Evolutionary conservation across 1,140 invertebrate species (phyloP).

Genomic region (Bombus vancouverensis): DNA sequence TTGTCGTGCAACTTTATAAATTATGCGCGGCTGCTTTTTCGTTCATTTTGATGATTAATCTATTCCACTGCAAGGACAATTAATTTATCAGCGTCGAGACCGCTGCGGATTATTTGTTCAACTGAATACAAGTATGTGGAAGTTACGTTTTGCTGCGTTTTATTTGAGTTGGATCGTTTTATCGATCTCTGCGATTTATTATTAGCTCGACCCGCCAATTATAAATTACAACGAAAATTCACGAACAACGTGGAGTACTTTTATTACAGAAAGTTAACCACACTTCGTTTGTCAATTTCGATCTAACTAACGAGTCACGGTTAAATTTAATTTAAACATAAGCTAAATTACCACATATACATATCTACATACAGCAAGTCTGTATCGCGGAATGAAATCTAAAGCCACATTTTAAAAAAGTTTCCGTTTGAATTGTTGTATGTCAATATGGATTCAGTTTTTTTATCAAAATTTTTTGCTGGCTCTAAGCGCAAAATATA

Average conservation of each 20-base stretch:
- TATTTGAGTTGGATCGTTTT: background rate
- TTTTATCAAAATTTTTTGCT: too few species aligned
- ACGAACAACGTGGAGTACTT: background rate
- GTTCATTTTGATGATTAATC: background rate
- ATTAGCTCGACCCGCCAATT: background rate
- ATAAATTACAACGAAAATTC: background rate
- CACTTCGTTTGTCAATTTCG: background rate
- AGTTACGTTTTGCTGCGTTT: background rate
- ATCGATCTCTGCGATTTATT: background rate
- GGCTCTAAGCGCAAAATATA: background rate
- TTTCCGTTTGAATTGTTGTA: too few species aligned
- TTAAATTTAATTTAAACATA: background rate
- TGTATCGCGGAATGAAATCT: too few species aligned
- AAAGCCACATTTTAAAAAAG: too few species aligned
- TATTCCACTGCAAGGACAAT: slow-evolving; percentile 1
- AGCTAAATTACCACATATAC: too few species aligned
- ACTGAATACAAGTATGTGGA: background rate
- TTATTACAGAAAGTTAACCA: background rate
- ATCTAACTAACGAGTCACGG: background rate
- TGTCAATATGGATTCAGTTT: too few species aligned
- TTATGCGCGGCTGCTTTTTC: background rate
- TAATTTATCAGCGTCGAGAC: slow-evolving; percentile 12
- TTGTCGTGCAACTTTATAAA: background rate
- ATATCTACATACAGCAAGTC: too few species aligned
- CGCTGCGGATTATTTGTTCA: slow-evolving; percentile 2